Evolutionary conservation across 2,888 invertebrate species (phyloP), one percentile per base, ranked within the genome.

Genomic region (Andrena minutula): DNA sequence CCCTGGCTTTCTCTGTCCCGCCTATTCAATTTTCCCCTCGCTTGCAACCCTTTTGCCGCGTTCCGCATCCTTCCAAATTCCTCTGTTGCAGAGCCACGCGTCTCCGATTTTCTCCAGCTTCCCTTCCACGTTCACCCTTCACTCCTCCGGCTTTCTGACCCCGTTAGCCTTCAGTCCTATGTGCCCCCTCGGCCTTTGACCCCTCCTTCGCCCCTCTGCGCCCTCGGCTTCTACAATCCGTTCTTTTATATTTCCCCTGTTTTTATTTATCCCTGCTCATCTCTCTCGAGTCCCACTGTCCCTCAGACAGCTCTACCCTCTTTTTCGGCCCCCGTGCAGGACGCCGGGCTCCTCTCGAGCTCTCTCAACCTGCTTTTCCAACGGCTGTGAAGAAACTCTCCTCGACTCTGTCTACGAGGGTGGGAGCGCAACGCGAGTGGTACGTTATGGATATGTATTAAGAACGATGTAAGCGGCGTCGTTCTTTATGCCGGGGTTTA

Each of bases 331-430:
- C 72, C 61, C n/a, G 63, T 32, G 6, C 76, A 76, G 72, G 76
- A 76, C 49, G 35, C 76, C 56, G 53, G 32, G 16, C 20, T 35
- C 60, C 51, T 41, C 76, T 69, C 35, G 58, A 76, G 79, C 49
- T 72, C 79, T 77, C 78, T 78, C 78, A 68, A 80, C 78, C 79
- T 20, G 70, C 28, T 71, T 80, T 78, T 68, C 60, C 58, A 28
- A 12, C 20, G 41, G 63, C 51, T 12, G 66, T 60, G 61, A 65
- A 66, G 73, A 81, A 82, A 76, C 60, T 73, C 81, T 23, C 32
- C 73, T 73, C 69, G 73, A 56, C 53, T 69, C 65, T 65, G 72
- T 81, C 60, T 64, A 71, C 56, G 56, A 53, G 70, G 23, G 7
- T 2, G 26, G 56, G 10, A 12, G 61, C 61, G 69, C 70, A 70